These are phyloP conservation scores for Chondrilla cf. caribensis DNA, from an alignment of 37 sponge, comb jelly and placozoan species.

Conservation along the genomic window DNA sequence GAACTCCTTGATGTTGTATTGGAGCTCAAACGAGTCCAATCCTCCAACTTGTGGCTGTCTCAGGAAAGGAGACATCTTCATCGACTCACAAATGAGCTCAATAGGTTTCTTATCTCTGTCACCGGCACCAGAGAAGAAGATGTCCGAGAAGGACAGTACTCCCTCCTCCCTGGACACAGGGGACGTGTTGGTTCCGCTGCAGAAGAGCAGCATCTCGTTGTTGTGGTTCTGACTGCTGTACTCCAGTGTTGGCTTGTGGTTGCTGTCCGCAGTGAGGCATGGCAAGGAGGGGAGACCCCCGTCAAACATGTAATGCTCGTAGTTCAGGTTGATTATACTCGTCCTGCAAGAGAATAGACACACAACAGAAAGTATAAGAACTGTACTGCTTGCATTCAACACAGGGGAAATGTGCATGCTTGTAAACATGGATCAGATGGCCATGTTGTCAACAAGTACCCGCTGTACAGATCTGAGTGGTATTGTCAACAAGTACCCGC, in stretches of 20 bases:
- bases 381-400: too few relatives aligned
- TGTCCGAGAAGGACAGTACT: not conserved
- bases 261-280: not conserved
- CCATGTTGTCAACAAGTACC: too few relatives aligned
- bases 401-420: too few relatives aligned
- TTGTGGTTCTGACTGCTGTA: constrained; percentile 24
- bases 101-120: not conserved
- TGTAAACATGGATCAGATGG: too few relatives aligned
- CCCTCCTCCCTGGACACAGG: not conserved
- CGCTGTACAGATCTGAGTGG: too few relatives aligned
- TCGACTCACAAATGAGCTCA: not conserved
- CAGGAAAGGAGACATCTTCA: constrained; percentile 20
- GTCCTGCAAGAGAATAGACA: not conserved
- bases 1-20: not conserved
- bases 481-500: too few relatives aligned
- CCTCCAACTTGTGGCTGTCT: constrained; percentile 6
- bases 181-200: not conserved
- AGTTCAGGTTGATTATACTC: constrained; percentile 19
- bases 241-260: constrained; percentile 15
- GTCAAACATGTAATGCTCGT: constrained; percentile 13
- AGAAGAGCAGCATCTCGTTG: constrained; percentile 22
- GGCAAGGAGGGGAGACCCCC: constrained; percentile 11
- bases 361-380: not conserved
- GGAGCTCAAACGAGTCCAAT: constrained; percentile 15
- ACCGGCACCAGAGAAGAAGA: not conserved